Evolutionary conservation across 1,140 invertebrate species (phyloP), one percentile per base, ranked within the genome.

Genomic region (Vollenhovia emeryi): DNA sequence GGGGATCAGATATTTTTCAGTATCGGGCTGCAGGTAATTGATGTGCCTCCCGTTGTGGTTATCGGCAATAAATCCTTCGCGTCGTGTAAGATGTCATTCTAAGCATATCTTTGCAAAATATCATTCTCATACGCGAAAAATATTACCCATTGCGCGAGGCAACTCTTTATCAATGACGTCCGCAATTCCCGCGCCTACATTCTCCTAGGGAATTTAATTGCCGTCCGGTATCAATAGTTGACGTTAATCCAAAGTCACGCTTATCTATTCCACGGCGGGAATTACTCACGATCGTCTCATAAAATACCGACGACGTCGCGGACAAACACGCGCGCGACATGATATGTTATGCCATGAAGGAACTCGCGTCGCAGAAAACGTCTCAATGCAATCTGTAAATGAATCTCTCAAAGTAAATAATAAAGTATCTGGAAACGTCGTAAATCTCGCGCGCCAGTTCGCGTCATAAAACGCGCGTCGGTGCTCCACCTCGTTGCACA

Each of bases 1-100:
- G 40, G 30, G 27, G 24, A 59, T 79, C 52, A 48, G 68, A 74
- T 78, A 79, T 87, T 84, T 84, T 89, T 78, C 88, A 82, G 57
- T 69, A 89, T 87, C 88, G 80, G 74, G 55, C 85, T 57, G 45
- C 11, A 8, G n/a, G 64, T 89, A 87, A 86, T 90, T 86, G 80
- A 89, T 89, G 87, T 80, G 69, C 59, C 79, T 50, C 43, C 66
- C 21, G 36, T 79, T 27, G 55, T 18, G 55, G 48, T 55, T 66
- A 62, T 40, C 27, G 80, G n/a, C 52, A 48, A 75, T 40, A 50
- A 48, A 75, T 75, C 33, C 68, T 62, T 83, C 24, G 40, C n/a
- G 13, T 43, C 33, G 27, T 11, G 11, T 43, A 27, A 27, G 21
- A 45, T 59, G 59, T 57, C 50, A 33, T 45, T 59, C 50, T 45